A percentile compares a stretch with the other conserved stretches of the same genome.
phyloP scores from a whole-genome alignment of 2,888 invertebrate species.

The Teinopalpus imperialis region DNA sequence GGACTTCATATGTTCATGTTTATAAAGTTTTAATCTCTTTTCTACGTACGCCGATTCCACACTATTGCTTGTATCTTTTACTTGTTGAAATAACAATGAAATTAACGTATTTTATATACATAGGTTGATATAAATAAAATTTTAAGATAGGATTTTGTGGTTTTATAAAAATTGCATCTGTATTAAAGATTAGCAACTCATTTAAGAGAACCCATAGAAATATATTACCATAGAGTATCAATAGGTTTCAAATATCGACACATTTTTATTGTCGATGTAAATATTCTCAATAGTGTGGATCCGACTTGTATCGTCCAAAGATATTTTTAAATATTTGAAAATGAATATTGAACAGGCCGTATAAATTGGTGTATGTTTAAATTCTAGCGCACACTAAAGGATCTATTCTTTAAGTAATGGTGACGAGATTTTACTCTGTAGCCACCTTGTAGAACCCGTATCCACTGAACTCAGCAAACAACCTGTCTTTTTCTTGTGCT shows the following conservation, averaged over 20 bases:
- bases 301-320: not conserved
- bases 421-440: constrained; percentile 63
- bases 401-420: constrained; percentile 70
- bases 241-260: too few relatives aligned
- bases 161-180: too few relatives aligned
- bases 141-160: too few relatives aligned
- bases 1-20: too few relatives aligned
- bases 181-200: too few relatives aligned
- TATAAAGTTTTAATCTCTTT: too few relatives aligned
- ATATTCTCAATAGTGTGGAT: constrained; percentile 6
- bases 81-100: too few relatives aligned
- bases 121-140: too few relatives aligned
- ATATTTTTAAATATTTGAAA: not conserved
- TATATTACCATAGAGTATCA: too few relatives aligned
- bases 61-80: constrained; percentile 1
- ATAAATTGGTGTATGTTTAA: constrained; percentile 46
- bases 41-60: constrained; percentile 17
- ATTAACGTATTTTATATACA: too few relatives aligned
- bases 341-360: constrained; percentile 2
- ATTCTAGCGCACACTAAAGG: constrained; percentile 78
- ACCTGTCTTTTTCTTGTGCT: constrained; percentile 53
- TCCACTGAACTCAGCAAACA: constrained; percentile 38
- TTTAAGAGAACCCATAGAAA: too few relatives aligned
- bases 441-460: constrained; percentile 59
- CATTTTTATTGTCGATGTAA: too few relatives aligned